These are phyloP conservation scores for Porites cylindrica DNA, from an alignment of 92 coral and sea anemone genomes.

Conservation along the genomic window DNA sequence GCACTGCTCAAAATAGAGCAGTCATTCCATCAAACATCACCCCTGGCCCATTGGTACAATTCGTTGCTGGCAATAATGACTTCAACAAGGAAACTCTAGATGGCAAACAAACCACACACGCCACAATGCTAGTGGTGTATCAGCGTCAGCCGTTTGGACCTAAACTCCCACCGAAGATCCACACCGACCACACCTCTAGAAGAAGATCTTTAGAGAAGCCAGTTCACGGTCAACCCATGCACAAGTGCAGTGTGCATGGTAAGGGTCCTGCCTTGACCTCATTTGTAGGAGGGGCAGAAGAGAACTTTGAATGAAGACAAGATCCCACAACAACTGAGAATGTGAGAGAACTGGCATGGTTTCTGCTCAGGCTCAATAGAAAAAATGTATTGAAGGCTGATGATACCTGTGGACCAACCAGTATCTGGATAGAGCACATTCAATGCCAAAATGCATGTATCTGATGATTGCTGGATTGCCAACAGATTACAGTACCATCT, in stretches of 20 bases:
- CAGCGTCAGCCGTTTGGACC: not conserved
- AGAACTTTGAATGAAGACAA: not conserved
- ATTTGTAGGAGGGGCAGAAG: conserved; percentile 30
- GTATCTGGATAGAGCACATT: conserved; percentile 71
- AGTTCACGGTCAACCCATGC: conserved; percentile 11
- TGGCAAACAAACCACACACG: too few species aligned
- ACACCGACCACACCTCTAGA: conserved; percentile 19
- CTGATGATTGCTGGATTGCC: conserved; percentile 70
- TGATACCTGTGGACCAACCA: conserved; percentile 35
- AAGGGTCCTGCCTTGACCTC: conserved; percentile 51
- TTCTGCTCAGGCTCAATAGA: conserved; percentile 42
- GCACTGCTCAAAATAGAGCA: not conserved
- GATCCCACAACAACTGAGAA: not conserved
- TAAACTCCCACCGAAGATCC: conserved; percentile 24
- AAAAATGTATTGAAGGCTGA: conserved; percentile 10
- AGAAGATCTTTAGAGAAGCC: conserved; percentile 21
- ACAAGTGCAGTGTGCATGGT: conserved; percentile 48
- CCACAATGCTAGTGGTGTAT: too few species aligned
- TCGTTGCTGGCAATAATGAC: too few species aligned
- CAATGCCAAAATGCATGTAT: conserved; percentile 40
- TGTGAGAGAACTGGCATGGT: conserved; percentile 49
- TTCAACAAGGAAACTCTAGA: too few species aligned
- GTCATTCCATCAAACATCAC: conserved; percentile 5
- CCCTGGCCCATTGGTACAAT: not conserved
- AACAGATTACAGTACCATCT: conserved; percentile 68